Base-by-base conservation (phyloP, 2,888 invertebrate species). In the Sussaba pulchella region DNA sequence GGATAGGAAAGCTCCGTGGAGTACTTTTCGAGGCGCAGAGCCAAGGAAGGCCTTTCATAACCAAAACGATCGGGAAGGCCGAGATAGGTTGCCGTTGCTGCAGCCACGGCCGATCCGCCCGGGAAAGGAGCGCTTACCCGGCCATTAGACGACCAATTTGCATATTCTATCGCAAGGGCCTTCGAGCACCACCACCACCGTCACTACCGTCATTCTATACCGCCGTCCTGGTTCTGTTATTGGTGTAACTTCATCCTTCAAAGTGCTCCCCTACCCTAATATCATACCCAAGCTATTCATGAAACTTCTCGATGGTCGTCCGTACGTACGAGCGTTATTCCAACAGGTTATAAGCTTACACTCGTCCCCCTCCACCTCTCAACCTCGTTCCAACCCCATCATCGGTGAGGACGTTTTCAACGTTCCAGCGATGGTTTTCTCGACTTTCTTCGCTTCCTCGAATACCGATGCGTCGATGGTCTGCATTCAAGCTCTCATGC, bases 71-170 rank as follows among this genome's bases (percentile, higher is more conserved):
- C 54, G 76, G 64, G 67, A 81, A 73, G 76, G 72, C 69, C 31
- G 45, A 52, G 61, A 61, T 67, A 67, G 61, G 59, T 64, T 54
- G 31, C 31, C 6, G 31, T n/a, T n/a, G 75, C 71, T 50, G 67
- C 73, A n/a, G n/a, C n/a, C n/a, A n/a, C n/a, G n/a, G n/a, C n/a
- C n/a, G 66, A 81, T 74, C 73, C 47, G 76, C 71, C 73, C 47
- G 64, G 57, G 79, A 72, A 31, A 77, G 75, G 83, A 76, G 83
- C 84, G 83, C 82, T 87, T 84, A 85, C 79, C 76, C 81, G 71
- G 79, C 83, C 85, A 85, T 87, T 87, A 86, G 82, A 85, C 84
- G 84, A 79, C 74, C 83, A 83, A 88, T 88, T 89, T 88, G 82
- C 87, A 86, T 88, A 85, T 87, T 83, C 84, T 84, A 88, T 86